A percentile compares a stretch with the other conserved stretches of the same genome.
These are phyloP conservation scores for Agelastica alni DNA, from an alignment of 2,888 invertebrate species.

Conservation along the genomic window DNA sequence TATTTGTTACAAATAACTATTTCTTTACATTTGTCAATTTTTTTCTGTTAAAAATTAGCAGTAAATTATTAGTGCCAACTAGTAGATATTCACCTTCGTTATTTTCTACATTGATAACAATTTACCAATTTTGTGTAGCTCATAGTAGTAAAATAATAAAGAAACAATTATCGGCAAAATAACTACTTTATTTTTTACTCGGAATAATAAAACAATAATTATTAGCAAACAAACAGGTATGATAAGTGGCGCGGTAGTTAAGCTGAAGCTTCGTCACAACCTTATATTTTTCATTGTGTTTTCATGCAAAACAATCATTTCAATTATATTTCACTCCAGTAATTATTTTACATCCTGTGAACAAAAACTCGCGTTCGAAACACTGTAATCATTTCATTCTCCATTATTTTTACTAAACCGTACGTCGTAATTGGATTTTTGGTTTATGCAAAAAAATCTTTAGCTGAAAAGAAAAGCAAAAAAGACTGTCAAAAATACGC, in stretches of 20 bases:
- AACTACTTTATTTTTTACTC: too few relatives aligned
- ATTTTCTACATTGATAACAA: too few relatives aligned
- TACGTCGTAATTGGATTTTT: conserved; percentile 19
- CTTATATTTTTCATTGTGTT: neutral
- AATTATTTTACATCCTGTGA: conserved; percentile 22
- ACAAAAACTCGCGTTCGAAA: conserved; percentile 21
- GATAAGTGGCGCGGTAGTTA: conserved; percentile 8
- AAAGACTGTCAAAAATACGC: conserved; percentile 5
- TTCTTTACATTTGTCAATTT: too few relatives aligned
- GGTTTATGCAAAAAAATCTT: conserved; percentile 8
- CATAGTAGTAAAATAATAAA: too few relatives aligned
- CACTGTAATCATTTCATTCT: conserved; percentile 22
- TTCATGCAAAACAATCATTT: conserved; percentile 19
- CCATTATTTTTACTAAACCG: conserved; percentile 22
- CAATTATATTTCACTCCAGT: conserved; percentile 15
- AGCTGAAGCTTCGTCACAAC: neutral
- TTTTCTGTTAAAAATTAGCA: too few relatives aligned
- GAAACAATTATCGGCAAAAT: too few relatives aligned
- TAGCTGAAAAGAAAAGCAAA: conserved; percentile 1
- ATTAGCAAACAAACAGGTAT: neutral
- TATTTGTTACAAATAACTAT: too few relatives aligned
- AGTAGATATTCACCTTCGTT: too few relatives aligned
- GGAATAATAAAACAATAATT: too few relatives aligned
- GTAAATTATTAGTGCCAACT: too few relatives aligned
- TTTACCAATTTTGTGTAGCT: too few relatives aligned